phyloP scores from a whole-genome alignment of 2,888 invertebrate species.

The Leptopilina drosophilae region DNA sequence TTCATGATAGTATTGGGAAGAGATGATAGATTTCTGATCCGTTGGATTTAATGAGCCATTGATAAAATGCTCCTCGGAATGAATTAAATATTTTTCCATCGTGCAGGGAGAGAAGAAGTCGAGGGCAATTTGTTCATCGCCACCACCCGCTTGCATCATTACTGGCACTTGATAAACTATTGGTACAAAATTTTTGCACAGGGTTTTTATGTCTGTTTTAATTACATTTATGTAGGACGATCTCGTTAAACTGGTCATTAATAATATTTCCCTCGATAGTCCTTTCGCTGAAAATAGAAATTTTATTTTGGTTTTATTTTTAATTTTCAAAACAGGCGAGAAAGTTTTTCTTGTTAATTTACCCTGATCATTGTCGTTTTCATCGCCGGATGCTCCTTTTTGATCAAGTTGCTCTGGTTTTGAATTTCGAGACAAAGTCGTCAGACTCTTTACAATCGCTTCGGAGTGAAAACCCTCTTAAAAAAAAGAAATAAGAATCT shows the following conservation, averaged over 20 bases:
- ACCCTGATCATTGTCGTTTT: constrained; percentile 61
- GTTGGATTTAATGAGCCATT: not conserved
- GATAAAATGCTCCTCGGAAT: constrained; percentile 3
- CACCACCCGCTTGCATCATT: constrained; percentile 28
- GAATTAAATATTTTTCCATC: not conserved
- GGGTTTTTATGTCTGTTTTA: constrained; percentile 17
- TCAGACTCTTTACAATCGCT: constrained; percentile 31
- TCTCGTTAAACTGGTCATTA: constrained; percentile 13
- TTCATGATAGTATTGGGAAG: not conserved
- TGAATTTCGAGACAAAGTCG: constrained; percentile 51
- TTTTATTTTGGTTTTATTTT: too few relatives aligned
- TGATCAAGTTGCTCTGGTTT: constrained; percentile 62
- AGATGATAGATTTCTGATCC: not conserved
- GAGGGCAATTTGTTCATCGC: constrained; percentile 13
- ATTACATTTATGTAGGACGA: not conserved
- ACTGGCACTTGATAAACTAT: constrained; percentile 10
- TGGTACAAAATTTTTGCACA: not conserved
- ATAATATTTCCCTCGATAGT: not conserved
- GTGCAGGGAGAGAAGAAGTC: not conserved
- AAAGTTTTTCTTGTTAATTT: constrained; percentile 10
- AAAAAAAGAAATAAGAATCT: too few relatives aligned
- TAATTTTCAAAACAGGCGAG: too few relatives aligned
- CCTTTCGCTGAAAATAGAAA: constrained; percentile 7
- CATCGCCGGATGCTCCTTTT: constrained; percentile 69
- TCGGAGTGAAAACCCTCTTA: constrained; percentile 24